These are phyloP conservation scores for Xiphophorus birchmanni DNA, from an alignment of 2,797 vertebrate genomes.

Conservation along the genomic window DNA sequence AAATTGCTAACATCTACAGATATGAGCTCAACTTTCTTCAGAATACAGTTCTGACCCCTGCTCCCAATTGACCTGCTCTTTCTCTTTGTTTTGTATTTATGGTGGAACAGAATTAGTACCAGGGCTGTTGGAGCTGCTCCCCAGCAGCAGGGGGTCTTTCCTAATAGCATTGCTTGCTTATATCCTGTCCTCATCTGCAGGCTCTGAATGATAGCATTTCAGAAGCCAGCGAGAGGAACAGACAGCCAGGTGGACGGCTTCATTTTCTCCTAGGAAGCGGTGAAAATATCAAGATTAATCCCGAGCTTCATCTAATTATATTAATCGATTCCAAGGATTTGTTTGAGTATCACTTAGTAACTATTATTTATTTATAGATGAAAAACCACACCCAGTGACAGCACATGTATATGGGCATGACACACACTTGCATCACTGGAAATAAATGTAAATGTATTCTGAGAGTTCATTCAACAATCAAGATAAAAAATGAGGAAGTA, in stretches of 20 bases:
- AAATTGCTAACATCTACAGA: background rate
- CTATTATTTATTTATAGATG: conserved; percentile 41
- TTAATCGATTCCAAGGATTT: conserved; percentile 31
- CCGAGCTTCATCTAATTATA: conserved; percentile 49
- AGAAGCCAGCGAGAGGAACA: background rate
- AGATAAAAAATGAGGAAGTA: conserved; percentile 7
- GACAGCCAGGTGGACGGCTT: conserved; percentile 22
- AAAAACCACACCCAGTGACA: conserved; percentile 35
- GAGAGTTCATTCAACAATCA: background rate
- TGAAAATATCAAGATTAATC: conserved; percentile 43
- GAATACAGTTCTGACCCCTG: conserved; percentile 17
- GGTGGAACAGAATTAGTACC: conserved; percentile 26
- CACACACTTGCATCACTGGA: conserved; percentile 1
- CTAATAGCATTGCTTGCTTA: conserved; percentile 38
- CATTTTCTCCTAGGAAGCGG: conserved; percentile 28
- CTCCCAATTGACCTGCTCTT: conserved; percentile 24
- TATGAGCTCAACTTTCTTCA: conserved; percentile 22
- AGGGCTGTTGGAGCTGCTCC: conserved; percentile 21
- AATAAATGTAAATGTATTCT: background rate
- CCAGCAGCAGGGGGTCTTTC: conserved; percentile 42
- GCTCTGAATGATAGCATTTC: conserved; percentile 27
- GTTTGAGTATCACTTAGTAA: conserved; percentile 55
- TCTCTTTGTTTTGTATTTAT: conserved; percentile 40
- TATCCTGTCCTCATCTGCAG: conserved; percentile 42
- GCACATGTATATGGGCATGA: conserved; percentile 8